A percentile compares a stretch with the other conserved stretches of the same genome.
Evolutionary conservation across 2,797 vertebrate species (phyloP).

Genomic region (Notoglanidium macrostoma): DNA sequence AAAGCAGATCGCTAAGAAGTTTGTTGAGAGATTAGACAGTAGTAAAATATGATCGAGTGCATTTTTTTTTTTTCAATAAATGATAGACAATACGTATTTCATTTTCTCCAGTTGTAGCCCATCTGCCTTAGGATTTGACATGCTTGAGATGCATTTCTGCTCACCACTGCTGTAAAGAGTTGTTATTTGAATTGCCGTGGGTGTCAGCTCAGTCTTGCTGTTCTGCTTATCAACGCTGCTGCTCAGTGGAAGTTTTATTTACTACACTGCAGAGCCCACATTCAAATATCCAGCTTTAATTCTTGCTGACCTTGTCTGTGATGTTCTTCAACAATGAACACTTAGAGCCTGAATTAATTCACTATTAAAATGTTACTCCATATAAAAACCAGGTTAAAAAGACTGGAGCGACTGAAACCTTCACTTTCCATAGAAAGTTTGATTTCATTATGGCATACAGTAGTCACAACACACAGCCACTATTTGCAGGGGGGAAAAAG

Average conservation of each 20-base stretch:
- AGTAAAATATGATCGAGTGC: neutral
- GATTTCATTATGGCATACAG: constrained; percentile 44
- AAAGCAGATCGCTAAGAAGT: neutral
- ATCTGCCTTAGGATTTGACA: neutral
- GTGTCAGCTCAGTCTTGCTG: neutral
- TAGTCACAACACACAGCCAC: constrained; percentile 20
- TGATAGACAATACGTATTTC: neutral
- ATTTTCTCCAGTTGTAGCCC: neutral
- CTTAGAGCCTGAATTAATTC: neutral
- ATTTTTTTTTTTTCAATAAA: neutral
- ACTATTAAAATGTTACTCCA: neutral
- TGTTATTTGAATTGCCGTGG: neutral
- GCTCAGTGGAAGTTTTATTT: neutral
- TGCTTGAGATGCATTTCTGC: neutral
- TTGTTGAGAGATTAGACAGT: neutral
- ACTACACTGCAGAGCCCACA: neutral
- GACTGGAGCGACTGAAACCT: neutral
- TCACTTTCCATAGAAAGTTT: constrained; percentile 4
- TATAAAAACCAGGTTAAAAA: constrained; percentile 5
- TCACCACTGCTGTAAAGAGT: neutral
- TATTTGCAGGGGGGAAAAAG: constrained; percentile 2
- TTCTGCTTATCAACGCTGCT: neutral
- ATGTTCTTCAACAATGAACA: neutral
- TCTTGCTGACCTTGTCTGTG: neutral
- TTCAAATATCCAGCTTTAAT: neutral